Evolutionary conservation across 2,113 vertebrate species (phyloP).

Genomic region (Gobio gobio): DNA sequence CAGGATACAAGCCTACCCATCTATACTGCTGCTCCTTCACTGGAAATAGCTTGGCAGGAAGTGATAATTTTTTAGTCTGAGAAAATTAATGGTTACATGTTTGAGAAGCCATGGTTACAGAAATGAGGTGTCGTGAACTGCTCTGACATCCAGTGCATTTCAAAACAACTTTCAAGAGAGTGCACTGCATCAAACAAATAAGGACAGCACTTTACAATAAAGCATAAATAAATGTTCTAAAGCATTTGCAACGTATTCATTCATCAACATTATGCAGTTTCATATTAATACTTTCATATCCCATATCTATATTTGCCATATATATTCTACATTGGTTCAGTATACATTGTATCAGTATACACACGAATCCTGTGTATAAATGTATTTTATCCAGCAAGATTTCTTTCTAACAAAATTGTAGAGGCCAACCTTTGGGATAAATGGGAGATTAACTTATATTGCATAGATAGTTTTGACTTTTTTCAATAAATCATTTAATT

Average conservation of each 20-base stretch:
- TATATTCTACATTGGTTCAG: too few species aligned
- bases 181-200: neutral
- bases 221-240: neutral
- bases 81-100: constrained; percentile 32
- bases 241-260: neutral
- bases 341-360: neutral
- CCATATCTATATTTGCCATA: neutral
- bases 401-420: neutral
- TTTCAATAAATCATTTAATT: neutral
- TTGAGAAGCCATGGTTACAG: constrained; percentile 37
- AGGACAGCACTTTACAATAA: neutral
- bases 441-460: neutral
- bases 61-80: constrained; percentile 27
- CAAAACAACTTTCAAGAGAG: constrained; percentile 6
- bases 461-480: neutral
- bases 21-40: constrained; percentile 5
- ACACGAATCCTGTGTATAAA: neutral
- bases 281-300: neutral
- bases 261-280: neutral
- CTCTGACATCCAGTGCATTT: neutral
- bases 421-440: neutral
- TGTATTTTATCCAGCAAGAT: neutral
- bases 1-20: constrained; percentile 29
- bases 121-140: constrained; percentile 13
- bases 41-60: constrained; percentile 26